These are phyloP conservation scores for Cepaea nemoralis DNA, from an alignment of 1,140 invertebrate genomes.

Conservation along the genomic window DNA sequence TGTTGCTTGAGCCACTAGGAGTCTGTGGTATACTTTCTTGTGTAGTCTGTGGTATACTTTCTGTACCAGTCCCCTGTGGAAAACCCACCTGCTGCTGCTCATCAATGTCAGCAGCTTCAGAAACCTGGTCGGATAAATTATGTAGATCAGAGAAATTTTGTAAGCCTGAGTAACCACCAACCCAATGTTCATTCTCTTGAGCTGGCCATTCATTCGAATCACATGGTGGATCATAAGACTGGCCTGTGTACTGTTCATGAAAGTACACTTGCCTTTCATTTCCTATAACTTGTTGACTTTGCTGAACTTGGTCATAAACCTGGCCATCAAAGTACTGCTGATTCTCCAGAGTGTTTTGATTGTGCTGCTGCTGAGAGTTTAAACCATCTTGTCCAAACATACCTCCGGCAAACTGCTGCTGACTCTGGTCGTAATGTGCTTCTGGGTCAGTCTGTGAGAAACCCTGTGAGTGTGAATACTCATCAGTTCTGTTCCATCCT, in stretches of 20 bases:
- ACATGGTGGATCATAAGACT: not conserved
- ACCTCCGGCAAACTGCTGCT: not conserved
- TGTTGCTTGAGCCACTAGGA: not conserved
- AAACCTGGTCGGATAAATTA: no score
- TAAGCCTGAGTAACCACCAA: not conserved
- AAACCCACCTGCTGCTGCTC: not conserved
- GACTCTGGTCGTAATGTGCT: not conserved
- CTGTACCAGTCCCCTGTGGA: not conserved
- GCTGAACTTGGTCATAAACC: not conserved
- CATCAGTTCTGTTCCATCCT: not conserved
- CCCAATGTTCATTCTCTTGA: not conserved
- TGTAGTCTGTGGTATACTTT: not conserved
- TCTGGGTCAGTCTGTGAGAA: not conserved
- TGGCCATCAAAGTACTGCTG: conserved; percentile 5
- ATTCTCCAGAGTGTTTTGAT: not conserved
- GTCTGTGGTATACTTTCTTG: not conserved
- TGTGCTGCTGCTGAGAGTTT: no score
- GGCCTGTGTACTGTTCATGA: conserved; percentile 5
- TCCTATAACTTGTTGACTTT: not conserved
- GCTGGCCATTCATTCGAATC: not conserved
- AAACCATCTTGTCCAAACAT: not conserved
- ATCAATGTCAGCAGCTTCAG: not conserved
- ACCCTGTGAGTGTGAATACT: not conserved
- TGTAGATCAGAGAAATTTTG: not conserved
- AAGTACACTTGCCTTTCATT: not conserved